A percentile compares a stretch with the other conserved stretches of the same genome.
phyloP scores from a whole-genome alignment of 1,140 invertebrate genomes.

The Drosophila sturtevanti region DNA sequence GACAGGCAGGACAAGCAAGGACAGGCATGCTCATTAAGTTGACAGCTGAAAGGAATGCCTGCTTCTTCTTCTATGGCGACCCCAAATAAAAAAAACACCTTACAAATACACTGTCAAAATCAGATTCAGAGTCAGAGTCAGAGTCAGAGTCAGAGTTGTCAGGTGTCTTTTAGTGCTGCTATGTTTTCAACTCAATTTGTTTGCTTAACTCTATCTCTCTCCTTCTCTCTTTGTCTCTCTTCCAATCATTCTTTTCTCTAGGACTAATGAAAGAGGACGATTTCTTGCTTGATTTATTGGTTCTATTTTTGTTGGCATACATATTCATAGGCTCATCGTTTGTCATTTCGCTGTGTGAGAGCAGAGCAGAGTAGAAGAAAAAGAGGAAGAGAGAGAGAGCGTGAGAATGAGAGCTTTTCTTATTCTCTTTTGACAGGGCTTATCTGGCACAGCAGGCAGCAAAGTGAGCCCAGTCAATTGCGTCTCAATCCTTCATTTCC shows the following conservation, averaged over 20 bases:
- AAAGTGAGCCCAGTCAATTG: neutral
- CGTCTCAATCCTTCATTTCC: conserved; percentile 28
- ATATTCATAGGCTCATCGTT: conserved; percentile 49
- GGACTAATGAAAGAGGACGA: conserved; percentile 44
- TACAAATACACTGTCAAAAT: neutral
- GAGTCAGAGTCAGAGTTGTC: conserved; percentile 1
- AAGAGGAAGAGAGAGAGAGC: neutral
- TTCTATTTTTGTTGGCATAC: conserved; percentile 32
- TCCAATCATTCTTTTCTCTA: neutral
- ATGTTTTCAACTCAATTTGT: conserved; percentile 11
- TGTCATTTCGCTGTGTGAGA: conserved; percentile 41
- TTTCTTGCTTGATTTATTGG: conserved; percentile 64
- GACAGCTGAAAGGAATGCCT: conserved; percentile 28
- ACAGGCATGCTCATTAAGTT: conserved; percentile 56
- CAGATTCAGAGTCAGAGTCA: neutral
- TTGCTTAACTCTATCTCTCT: conserved; percentile 7
- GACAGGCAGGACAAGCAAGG: conserved; percentile 9
- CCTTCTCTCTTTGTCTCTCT: neutral
- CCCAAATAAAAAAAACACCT: neutral
- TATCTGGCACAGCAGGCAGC: conserved; percentile 68
- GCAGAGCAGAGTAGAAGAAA: conserved; percentile 29
- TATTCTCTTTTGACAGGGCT: conserved; percentile 36
- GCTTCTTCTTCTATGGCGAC: neutral
- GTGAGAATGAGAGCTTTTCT: conserved; percentile 20
- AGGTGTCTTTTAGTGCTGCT: conserved; percentile 21